phyloP scores from a whole-genome alignment of 2,888 invertebrate genomes.

The Synanthedon myopaeformis region DNA sequence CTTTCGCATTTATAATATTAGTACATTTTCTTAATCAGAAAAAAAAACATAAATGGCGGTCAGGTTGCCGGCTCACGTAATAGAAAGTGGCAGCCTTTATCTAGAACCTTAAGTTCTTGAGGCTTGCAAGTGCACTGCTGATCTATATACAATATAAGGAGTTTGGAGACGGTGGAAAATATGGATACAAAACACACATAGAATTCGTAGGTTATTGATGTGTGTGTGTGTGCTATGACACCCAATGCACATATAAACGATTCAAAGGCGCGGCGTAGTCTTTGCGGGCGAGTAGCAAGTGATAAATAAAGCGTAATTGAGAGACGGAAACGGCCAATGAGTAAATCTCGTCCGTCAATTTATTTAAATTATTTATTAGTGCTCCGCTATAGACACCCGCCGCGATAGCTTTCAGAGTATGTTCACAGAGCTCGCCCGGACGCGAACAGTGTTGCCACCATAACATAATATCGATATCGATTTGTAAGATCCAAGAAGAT shows the following conservation, averaged over 20 bases:
- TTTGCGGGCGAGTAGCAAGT: conserved; percentile 57
- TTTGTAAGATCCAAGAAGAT: conserved; percentile 9
- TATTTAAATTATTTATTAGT: conserved; percentile 72
- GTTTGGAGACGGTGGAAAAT: no score
- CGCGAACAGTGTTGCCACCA: conserved; percentile 33
- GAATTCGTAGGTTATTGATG: no score
- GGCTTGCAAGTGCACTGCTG: no score
- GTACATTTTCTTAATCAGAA: no score
- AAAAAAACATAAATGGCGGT: no score
- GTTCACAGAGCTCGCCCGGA: conserved; percentile 56
- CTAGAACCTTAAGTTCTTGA: no score
- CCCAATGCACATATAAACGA: neutral
- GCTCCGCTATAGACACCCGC: conserved; percentile 67
- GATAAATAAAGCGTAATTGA: conserved; percentile 70
- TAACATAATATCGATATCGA: conserved; percentile 17
- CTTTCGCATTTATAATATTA: no score
- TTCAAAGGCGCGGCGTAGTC: conserved; percentile 19
- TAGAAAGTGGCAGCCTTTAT: no score
- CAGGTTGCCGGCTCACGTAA: no score
- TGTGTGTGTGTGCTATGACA: neutral
- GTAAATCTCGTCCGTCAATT: conserved; percentile 72
- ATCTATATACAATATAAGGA: no score
- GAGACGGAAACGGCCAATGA: conserved; percentile 69
- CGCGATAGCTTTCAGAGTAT: conserved; percentile 57
- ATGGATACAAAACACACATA: no score